Conservation (phyloP, 2,888 invertebrate genomes). For the Tachystola acroxantha region DNA sequence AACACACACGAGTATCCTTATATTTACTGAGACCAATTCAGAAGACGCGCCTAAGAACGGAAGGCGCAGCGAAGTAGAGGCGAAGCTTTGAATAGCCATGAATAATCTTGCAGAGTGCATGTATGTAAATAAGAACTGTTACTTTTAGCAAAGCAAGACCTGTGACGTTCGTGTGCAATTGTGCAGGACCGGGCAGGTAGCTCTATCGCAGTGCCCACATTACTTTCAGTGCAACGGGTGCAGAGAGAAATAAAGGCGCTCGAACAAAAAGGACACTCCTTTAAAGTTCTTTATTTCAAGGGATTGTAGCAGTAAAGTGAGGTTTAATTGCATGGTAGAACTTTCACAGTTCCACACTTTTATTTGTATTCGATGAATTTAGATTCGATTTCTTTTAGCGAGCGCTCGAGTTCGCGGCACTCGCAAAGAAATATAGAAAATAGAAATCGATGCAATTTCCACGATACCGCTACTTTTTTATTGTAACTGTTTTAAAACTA, state of each 20-base stretch:
- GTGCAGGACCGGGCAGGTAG: constrained; percentile 40
- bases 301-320: constrained; percentile 69
- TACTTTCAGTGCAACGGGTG: constrained; percentile 49
- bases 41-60: too few species aligned
- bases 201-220: constrained; percentile 46
- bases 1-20: too few species aligned
- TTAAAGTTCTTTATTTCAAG: constrained; percentile 71
- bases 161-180: constrained; percentile 41
- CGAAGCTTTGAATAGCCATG: not conserved
- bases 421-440: constrained; percentile 28
- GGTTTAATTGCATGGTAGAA: constrained; percentile 71
- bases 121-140: constrained; percentile 25
- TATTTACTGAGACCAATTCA: too few species aligned
- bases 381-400: constrained; percentile 49
- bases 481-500: constrained; percentile 35
- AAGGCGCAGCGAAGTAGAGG: too few species aligned
- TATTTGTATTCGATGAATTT: constrained; percentile 63
- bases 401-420: constrained; percentile 15
- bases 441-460: constrained; percentile 41
- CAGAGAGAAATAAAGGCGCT: constrained; percentile 48
- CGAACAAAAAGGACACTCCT: constrained; percentile 61
- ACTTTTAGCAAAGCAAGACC: constrained; percentile 30
- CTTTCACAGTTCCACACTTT: constrained; percentile 51
- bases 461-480: constrained; percentile 28
- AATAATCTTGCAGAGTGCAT: constrained; percentile 5